These are phyloP conservation scores for Elephas maximus DNA, from an alignment of 2,113 vertebrate species.

Conservation along the genomic window DNA sequence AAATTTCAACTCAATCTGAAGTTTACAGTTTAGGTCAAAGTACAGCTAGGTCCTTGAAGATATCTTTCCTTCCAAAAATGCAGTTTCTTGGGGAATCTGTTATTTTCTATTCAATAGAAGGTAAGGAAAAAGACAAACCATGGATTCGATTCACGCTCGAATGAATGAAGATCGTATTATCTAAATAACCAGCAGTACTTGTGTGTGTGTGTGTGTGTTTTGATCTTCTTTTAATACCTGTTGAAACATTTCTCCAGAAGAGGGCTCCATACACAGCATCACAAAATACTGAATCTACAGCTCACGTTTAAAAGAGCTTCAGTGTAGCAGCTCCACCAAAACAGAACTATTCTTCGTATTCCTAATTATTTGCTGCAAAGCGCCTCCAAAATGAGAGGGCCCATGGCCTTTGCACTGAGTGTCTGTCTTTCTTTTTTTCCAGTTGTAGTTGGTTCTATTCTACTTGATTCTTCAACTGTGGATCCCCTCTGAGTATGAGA, in stretches of 20 bases:
- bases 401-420: neutral
- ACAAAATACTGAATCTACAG: slow-evolving; percentile 77
- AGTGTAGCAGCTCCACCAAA: slow-evolving; percentile 62
- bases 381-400: neutral
- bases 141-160: neutral
- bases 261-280: slow-evolving; percentile 90
- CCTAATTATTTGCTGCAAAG: neutral
- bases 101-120: slow-evolving; percentile 13
- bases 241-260: slow-evolving; percentile 90
- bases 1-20: neutral
- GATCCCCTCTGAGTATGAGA: neutral
- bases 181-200: neutral
- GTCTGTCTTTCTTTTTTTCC: neutral
- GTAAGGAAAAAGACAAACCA: neutral
- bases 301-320: slow-evolving; percentile 72
- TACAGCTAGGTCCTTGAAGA: neutral
- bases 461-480: neutral
- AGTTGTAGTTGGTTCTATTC: neutral
- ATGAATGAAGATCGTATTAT: neutral
- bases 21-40: neutral
- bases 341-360: slow-evolving; percentile 8
- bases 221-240: slow-evolving; percentile 74
- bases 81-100: neutral
- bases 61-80: neutral
- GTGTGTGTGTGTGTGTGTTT: slow-evolving; percentile 12